A percentile compares a stretch with the other conserved stretches of the same genome.
phyloP scores from a whole-genome alignment of 2,797 vertebrate genomes.

The Anguilla pacifica region DNA sequence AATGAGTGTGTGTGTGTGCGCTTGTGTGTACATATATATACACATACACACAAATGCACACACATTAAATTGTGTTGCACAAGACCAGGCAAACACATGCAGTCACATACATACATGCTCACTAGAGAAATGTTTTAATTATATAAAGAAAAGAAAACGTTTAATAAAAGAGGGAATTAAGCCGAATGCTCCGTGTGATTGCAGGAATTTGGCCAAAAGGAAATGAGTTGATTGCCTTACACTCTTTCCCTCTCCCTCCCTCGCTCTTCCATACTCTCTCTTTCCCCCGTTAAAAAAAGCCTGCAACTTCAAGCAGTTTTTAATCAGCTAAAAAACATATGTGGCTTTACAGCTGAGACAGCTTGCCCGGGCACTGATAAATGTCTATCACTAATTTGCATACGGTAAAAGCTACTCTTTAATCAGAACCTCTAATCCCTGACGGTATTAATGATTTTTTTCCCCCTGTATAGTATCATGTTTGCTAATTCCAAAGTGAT shows the following conservation, averaged over 20 bases:
- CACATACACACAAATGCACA: not conserved
- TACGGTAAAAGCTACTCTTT: constrained; percentile 99
- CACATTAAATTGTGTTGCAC: not conserved
- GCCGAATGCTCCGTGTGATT: constrained; percentile 86
- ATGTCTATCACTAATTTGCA: constrained; percentile 99
- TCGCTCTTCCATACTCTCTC: constrained; percentile 52
- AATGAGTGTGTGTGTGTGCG: constrained; percentile 53
- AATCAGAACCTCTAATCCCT: constrained; percentile 99
- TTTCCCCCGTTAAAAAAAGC: constrained; percentile 79
- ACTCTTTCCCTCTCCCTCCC: constrained; percentile 69
- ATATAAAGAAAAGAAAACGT: constrained; percentile 73
- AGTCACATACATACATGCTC: constrained; percentile 65
- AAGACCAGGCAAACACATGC: constrained; percentile 22
- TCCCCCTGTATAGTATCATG: constrained; percentile 95
- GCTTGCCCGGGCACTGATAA: constrained; percentile 99
- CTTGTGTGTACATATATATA: constrained; percentile 51
- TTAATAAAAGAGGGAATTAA: constrained; percentile 86
- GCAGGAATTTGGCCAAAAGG: constrained; percentile 92
- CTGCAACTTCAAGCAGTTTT: constrained; percentile 98
- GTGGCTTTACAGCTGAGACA: constrained; percentile 98
- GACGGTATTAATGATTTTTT: constrained; percentile 99
- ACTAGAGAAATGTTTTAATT: constrained; percentile 84
- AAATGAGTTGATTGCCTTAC: constrained; percentile 79
- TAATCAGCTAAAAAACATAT: constrained; percentile 99
- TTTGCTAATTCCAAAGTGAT: constrained; percentile 99